Percentiles rank a stretch among this genome's conserved stretches.
These are phyloP conservation scores for Melanotaenia trifasciata DNA, from an alignment of 2,797 vertebrate species.

Conservation along the genomic window DNA sequence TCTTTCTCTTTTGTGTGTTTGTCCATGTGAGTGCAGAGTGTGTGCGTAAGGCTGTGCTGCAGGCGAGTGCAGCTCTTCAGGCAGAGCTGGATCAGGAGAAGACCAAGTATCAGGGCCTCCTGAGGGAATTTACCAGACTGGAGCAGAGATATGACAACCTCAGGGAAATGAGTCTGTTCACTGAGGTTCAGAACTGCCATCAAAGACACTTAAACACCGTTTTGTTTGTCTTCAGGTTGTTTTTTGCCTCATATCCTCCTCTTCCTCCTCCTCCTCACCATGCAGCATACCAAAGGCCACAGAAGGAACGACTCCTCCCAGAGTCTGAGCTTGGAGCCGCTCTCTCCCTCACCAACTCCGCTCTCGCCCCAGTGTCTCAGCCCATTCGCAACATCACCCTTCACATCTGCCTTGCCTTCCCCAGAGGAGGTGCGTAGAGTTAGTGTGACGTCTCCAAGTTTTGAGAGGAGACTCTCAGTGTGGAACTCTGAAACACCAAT, in stretches of 20 bases:
- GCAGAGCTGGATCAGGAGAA: slow-evolving; percentile 85
- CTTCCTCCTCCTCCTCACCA: background rate
- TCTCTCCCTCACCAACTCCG: slow-evolving; percentile 56
- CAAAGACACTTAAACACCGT: background rate
- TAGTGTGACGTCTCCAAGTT: slow-evolving; percentile 71
- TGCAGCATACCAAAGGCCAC: slow-evolving; percentile 75
- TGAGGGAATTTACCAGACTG: slow-evolving; percentile 84
- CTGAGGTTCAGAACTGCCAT: slow-evolving; percentile 62
- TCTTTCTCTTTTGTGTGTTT: background rate
- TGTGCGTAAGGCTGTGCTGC: slow-evolving; percentile 53
- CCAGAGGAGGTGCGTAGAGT: slow-evolving; percentile 74
- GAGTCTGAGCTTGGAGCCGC: slow-evolving; percentile 76
- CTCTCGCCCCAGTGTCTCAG: slow-evolving; percentile 57
- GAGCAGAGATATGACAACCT: slow-evolving; percentile 88
- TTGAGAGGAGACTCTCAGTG: slow-evolving; percentile 57
- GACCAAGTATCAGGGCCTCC: slow-evolving; percentile 83
- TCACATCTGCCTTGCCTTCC: slow-evolving; percentile 59
- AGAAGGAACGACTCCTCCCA: slow-evolving; percentile 75
- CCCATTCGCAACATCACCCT: slow-evolving; percentile 63
- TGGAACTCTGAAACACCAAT: slow-evolving; percentile 64
- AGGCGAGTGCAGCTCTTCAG: slow-evolving; percentile 67
- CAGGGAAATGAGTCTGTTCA: slow-evolving; percentile 81
- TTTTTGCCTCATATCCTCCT: background rate
- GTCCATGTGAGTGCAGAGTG: slow-evolving; percentile 56
- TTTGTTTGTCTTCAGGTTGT: background rate